These are phyloP conservation scores for Haliclona indistincta DNA, from an alignment of 37 sponge, comb jelly and placozoan genomes.

Conservation along the genomic window DNA sequence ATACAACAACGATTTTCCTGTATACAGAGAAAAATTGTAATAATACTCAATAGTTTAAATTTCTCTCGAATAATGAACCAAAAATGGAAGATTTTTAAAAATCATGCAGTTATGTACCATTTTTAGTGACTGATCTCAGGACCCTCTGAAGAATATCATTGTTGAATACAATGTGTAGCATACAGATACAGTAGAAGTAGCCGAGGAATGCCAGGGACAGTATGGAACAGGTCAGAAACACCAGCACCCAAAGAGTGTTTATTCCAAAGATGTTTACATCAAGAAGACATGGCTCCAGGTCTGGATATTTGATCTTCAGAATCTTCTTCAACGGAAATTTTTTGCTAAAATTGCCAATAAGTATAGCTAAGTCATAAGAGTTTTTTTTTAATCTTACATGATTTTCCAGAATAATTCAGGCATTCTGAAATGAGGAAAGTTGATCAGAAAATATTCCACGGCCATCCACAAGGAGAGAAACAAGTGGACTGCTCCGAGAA, in stretches of 20 bases:
- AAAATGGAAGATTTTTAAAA: no score
- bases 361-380: no score
- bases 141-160: constrained; percentile 68
- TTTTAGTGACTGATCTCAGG: constrained; percentile 67
- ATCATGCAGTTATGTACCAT: no score
- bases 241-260: constrained; percentile 16
- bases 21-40: no score
- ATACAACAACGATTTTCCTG: constrained; percentile 56
- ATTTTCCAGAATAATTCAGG: constrained; percentile 23
- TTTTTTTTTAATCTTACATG: no score
- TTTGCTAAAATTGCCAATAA: no score
- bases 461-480: constrained; percentile 48
- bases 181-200: constrained; percentile 85
- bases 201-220: constrained; percentile 66
- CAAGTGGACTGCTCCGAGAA: constrained; percentile 61
- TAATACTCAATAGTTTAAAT: no score
- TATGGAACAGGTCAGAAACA: constrained; percentile 47
- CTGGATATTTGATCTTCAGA: no score
- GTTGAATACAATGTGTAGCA: constrained; percentile 75
- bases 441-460: constrained; percentile 61
- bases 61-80: no score
- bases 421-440: constrained; percentile 58
- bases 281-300: no score
- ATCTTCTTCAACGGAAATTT: no score
- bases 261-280: constrained; percentile 28